These are phyloP conservation scores for Etheostoma nigrum DNA, from an alignment of 2,797 vertebrate species.

Conservation along the genomic window DNA sequence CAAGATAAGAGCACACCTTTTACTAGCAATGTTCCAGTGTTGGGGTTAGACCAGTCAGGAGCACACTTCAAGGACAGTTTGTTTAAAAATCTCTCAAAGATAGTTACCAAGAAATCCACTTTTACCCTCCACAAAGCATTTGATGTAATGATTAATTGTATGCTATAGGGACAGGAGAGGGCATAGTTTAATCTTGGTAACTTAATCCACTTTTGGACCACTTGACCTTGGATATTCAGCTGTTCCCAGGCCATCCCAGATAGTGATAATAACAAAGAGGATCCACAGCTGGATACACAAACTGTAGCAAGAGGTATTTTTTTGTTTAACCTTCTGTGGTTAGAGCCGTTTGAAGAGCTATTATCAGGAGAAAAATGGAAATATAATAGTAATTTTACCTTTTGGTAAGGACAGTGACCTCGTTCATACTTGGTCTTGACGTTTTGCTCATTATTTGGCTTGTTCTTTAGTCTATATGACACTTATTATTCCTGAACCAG, in stretches of 20 bases:
- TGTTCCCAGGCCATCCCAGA: slow-evolving; percentile 37
- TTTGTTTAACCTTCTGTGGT: neutral
- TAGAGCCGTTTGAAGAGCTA: neutral
- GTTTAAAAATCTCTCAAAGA: slow-evolving; percentile 4
- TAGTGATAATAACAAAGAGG: slow-evolving; percentile 29
- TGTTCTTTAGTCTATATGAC: slow-evolving; percentile 45
- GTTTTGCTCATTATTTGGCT: slow-evolving; percentile 36
- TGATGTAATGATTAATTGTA: slow-evolving; percentile 41
- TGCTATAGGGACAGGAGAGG: slow-evolving; percentile 11
- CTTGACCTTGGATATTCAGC: slow-evolving; percentile 50
- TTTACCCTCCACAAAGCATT: slow-evolving; percentile 18
- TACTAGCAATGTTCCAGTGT: slow-evolving; percentile 38
- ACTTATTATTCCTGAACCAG: slow-evolving; percentile 60
- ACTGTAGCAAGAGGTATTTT: neutral
- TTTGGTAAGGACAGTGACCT: neutral
- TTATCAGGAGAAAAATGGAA: neutral
- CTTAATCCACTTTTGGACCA: slow-evolving; percentile 42
- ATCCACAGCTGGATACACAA: slow-evolving; percentile 50
- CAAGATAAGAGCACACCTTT: slow-evolving; percentile 76
- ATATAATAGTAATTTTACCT: neutral
- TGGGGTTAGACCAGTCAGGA: slow-evolving; percentile 33
- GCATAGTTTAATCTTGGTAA: slow-evolving; percentile 43
- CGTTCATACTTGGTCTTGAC: slow-evolving; percentile 7
- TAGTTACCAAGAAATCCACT: slow-evolving; percentile 12
- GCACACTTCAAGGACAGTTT: slow-evolving; percentile 4